Conservation (phyloP, 1,140 invertebrate species). For the Bathynomus jamesi region DNA sequence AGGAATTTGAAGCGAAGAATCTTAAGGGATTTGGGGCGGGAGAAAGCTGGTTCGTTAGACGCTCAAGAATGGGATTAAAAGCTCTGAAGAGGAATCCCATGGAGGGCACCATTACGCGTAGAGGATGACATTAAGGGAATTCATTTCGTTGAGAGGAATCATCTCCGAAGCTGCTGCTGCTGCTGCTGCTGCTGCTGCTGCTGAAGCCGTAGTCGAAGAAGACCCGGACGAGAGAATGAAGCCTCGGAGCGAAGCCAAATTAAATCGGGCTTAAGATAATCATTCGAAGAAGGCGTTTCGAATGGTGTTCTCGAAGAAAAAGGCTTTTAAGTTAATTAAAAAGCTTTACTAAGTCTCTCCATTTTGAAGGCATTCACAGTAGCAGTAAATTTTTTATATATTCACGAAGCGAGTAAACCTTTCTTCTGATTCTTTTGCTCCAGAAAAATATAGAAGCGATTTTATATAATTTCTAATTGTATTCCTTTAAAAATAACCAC, state of each 20-base stretch:
- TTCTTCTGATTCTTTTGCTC: background rate
- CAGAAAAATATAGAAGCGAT: background rate
- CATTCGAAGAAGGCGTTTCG: background rate
- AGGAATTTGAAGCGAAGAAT: conserved; percentile 30
- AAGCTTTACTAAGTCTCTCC: background rate
- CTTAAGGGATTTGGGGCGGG: conserved; percentile 17
- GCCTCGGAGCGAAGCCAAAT: background rate
- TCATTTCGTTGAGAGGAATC: conserved; percentile 32
- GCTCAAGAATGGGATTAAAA: conserved; percentile 22
- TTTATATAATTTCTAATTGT: background rate
- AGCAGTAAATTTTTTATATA: background rate
- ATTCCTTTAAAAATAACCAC: background rate
- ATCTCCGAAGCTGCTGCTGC: conserved; percentile 25
- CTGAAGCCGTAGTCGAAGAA: conserved; percentile 18
- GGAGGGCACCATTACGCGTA: background rate
- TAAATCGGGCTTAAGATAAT: conserved; percentile 1
- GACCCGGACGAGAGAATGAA: conserved; percentile 2
- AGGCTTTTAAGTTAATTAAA: conserved; percentile 1
- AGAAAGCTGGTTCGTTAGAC: conserved; percentile 27
- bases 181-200: conserved; percentile 22
- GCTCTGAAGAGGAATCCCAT: conserved; percentile 21
- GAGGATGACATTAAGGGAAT: conserved; percentile 17
- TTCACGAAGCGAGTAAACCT: background rate
- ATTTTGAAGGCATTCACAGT: background rate
- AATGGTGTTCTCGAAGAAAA: background rate